Evolutionary conservation across 2,113 vertebrate species (phyloP).

Genomic region (Lasiurus borealis): DNA sequence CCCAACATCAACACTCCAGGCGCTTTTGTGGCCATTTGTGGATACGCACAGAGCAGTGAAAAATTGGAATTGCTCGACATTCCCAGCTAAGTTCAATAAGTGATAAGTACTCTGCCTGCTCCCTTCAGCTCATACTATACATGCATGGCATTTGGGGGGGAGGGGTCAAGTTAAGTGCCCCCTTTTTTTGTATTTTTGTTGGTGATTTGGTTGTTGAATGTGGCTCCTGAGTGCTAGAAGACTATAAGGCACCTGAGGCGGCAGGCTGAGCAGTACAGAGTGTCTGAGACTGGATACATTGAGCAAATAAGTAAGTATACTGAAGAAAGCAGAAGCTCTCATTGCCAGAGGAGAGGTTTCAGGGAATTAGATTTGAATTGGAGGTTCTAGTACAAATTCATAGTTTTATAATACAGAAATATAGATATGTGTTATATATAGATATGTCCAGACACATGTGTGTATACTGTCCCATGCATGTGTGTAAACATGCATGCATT

Average conservation of each 20-base stretch:
- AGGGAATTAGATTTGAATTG: not conserved
- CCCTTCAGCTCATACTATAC: not conserved
- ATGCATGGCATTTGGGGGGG: not conserved
- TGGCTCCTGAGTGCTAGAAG: not conserved
- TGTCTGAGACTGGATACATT: not conserved
- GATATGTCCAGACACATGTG: not conserved
- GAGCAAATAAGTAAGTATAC: not conserved
- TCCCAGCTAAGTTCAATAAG: not conserved
- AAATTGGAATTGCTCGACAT: rapidly evolving
- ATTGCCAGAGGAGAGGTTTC: not conserved
- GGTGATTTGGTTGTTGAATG: not conserved
- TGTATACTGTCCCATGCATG: not conserved
- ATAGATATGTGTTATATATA: not conserved
- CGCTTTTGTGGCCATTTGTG: not conserved
- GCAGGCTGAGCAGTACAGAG: not conserved
- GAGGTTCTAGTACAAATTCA: not conserved
- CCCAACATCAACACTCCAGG: not conserved
- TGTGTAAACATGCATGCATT: not conserved
- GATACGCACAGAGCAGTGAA: not conserved
- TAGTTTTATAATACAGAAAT: not conserved
- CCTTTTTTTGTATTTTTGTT: not conserved
- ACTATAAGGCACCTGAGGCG: not conserved
- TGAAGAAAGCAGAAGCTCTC: not conserved
- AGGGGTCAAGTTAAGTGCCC: not conserved
- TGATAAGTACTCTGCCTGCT: rapidly evolving